phyloP scores from a whole-genome alignment of 2,113 vertebrate species.

The Pygoscelis antarcticus region DNA sequence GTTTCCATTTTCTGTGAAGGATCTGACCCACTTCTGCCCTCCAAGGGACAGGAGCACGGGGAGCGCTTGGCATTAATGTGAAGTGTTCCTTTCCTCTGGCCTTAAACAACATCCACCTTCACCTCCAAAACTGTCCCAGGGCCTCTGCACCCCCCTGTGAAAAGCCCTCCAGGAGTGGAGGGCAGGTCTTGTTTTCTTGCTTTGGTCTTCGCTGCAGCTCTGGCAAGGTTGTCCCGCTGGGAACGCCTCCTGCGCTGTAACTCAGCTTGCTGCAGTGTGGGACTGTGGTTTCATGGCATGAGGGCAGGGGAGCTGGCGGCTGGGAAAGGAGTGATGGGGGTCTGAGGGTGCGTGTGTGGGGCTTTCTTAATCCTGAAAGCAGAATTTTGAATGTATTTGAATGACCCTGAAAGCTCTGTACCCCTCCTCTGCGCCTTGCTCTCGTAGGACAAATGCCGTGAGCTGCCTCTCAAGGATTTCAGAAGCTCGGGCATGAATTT shows the following conservation, averaged over 20 bases:
- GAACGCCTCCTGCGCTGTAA: neutral
- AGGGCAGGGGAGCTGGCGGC: neutral
- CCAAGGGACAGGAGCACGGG: rapidly evolving
- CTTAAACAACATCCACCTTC: neutral
- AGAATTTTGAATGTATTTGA: neutral
- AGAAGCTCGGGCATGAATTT: neutral
- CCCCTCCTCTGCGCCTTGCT: neutral
- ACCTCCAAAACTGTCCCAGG: neutral
- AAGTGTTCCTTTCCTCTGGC: neutral
- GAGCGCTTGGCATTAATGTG: neutral
- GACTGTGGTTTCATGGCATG: rapidly evolving
- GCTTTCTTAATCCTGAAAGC: neutral
- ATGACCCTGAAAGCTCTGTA: neutral
- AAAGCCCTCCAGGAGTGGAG: rapidly evolving
- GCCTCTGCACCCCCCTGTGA: neutral
- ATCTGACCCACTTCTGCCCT: neutral
- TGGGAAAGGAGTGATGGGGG: neutral
- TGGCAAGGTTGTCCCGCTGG: rapidly evolving
- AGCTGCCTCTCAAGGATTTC: neutral
- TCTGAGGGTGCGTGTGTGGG: rapidly evolving
- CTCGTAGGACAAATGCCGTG: neutral
- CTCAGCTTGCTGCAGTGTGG: neutral
- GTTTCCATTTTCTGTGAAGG: neutral
- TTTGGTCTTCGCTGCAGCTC: neutral
- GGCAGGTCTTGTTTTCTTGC: neutral